Evolutionary conservation across 2,113 vertebrate species (phyloP).

Genomic region (Stictonetta naevosa): DNA sequence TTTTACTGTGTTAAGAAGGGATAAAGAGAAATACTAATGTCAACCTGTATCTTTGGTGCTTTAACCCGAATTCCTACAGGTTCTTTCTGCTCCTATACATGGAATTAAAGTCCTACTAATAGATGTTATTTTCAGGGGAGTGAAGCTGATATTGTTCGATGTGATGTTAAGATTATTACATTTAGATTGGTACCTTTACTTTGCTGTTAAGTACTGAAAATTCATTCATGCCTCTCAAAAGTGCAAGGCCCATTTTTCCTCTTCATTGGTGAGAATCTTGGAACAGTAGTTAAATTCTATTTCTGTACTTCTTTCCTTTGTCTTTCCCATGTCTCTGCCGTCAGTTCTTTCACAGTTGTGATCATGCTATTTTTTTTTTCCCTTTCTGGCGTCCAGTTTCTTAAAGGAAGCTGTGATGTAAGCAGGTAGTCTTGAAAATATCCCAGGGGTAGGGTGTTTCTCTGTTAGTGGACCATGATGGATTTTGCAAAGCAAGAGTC

Average conservation of each 20-base stretch:
- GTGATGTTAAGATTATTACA: background rate
- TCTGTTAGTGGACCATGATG: background rate
- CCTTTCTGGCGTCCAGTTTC: background rate
- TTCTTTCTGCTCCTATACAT: background rate
- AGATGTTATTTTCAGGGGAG: background rate
- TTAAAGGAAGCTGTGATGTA: background rate
- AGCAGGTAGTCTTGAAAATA: background rate
- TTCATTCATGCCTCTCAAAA: rapidly evolving
- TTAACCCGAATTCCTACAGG: background rate
- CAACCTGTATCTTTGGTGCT: background rate
- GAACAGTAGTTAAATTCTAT: background rate
- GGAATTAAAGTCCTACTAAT: background rate
- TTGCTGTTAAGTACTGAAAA: background rate
- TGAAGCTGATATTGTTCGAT: background rate
- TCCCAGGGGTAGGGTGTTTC: background rate
- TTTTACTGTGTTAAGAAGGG: background rate
- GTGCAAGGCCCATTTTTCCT: background rate
- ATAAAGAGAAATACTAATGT: background rate
- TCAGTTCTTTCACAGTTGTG: background rate
- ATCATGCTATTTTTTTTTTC: background rate
- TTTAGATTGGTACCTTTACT: background rate
- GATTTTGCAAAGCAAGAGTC: background rate
- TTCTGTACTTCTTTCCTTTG: background rate
- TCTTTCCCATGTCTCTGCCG: background rate
- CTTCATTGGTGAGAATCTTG: background rate